A percentile compares a stretch with the other conserved stretches of the same genome.
Evolutionary conservation across 2,113 vertebrate genomes (phyloP).

Genomic region (Chlamydotis undulata): DNA sequence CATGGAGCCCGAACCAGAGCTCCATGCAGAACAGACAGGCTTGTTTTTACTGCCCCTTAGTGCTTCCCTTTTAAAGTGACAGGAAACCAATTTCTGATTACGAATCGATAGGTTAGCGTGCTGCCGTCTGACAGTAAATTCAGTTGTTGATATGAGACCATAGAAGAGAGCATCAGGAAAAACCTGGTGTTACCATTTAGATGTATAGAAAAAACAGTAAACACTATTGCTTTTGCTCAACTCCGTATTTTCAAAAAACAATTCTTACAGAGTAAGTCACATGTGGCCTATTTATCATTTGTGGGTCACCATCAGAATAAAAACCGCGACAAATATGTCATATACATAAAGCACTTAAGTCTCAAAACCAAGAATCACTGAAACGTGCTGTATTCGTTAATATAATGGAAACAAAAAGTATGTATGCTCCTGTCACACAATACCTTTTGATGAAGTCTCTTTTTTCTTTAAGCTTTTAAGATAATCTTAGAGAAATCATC

Average conservation of each 20-base stretch:
- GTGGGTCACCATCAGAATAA: neutral
- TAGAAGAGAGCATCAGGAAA: neutral
- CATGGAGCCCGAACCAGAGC: conserved; percentile 33
- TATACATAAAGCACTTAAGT: neutral
- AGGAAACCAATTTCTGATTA: conserved; percentile 78
- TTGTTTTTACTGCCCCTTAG: conserved; percentile 79
- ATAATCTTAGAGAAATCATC: conserved; percentile 84
- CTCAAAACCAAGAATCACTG: neutral
- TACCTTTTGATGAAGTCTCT: conserved; percentile 76
- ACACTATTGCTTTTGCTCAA: neutral
- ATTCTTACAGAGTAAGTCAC: neutral
- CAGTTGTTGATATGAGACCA: neutral
- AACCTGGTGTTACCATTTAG: neutral
- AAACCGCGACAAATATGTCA: neutral
- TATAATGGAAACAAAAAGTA: conserved; percentile 44
- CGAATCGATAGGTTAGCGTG: conserved; percentile 69
- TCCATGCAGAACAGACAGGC: conserved; percentile 56
- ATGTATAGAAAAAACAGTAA: neutral
- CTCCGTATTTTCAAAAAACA: neutral
- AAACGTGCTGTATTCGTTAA: conserved; percentile 5
- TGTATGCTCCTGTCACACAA: conserved; percentile 61
- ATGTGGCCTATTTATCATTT: neutral
- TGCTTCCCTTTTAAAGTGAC: conserved; percentile 77
- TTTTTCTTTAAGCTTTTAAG: conserved; percentile 84
- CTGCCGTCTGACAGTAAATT: conserved; percentile 20